Evolutionary conservation across 2,113 vertebrate species (phyloP), one percentile per base, ranked within the genome.

Genomic region (Nerophis lumbriciformis): DNA sequence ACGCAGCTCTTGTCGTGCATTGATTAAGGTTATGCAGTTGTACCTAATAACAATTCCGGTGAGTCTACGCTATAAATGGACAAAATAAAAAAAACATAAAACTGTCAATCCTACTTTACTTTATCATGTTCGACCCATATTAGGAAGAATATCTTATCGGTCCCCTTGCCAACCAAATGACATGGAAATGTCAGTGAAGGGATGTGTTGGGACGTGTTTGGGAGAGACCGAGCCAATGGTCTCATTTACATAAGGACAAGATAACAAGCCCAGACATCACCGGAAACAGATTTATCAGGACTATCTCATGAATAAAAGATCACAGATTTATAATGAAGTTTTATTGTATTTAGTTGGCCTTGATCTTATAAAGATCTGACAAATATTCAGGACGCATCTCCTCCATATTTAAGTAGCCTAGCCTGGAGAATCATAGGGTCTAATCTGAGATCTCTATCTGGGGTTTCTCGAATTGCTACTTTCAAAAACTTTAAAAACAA

Each of bases 281-380:
- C 68, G 82, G 65, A 82, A 82, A 82, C 71, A 77, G 83, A 84
- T 87, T 87, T 80, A 80, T 83, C 66, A 53, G 75, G 67, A 66
- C 73, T 65, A 65, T 16, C 63, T 84, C 83, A 87, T 90, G 83
- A 88, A 86, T 87, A 88, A 90, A 87, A 83, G 39, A 89, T 84
- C 58, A 60, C 36, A 19, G 36, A 57, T 73, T 66, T 60, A 78
- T 70, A 71, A 80, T 71, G 60, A 69, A 47, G 63, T 63, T 76
- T 82, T 83, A 84, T 77, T 82, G 73, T 80, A 77, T 83, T 85
- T 83, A 80, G 61, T 50, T 68, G 69, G 54, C 54, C 65, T 69
- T 77, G 66, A 79, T 72, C 50, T 66, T 65, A 63, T 74, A 60
- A 79, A 75, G 47, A 73, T 65, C 44, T 48, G 39, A n/a, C 69